Conservation (phyloP, 2,888 invertebrate genomes). For the Beris morrisii region DNA sequence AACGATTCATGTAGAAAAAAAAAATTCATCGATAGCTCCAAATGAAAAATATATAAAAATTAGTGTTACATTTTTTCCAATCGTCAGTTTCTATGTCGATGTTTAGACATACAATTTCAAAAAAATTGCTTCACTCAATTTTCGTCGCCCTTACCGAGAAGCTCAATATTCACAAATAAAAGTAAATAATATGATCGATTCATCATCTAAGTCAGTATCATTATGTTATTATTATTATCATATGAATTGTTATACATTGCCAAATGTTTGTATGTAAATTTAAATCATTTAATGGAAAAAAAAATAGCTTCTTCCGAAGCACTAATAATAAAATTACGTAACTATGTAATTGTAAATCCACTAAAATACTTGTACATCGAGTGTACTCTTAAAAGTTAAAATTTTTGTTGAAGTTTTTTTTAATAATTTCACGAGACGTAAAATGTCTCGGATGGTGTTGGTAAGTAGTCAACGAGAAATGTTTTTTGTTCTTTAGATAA, state of each 20-base stretch:
- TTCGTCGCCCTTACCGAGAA: no score
- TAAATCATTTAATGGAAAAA: constrained; percentile 6
- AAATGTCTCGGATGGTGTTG: background rate
- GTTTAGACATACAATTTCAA: no score
- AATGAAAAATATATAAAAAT: no score
- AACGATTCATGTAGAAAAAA: no score
- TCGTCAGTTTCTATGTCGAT: no score
- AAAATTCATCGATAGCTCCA: no score
- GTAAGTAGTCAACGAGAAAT: background rate
- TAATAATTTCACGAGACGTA: background rate
- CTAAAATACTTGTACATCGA: no score
- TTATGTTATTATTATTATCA: background rate
- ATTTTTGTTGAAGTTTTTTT: background rate
- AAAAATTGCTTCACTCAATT: no score
- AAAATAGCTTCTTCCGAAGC: constrained; percentile 13
- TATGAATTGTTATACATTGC: constrained; percentile 7
- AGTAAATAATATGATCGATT: background rate
- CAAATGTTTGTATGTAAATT: constrained; percentile 2
- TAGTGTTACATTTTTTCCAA: no score
- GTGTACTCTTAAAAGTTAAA: no score
- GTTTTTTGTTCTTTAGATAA: background rate
- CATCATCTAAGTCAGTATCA: constrained; percentile 1
- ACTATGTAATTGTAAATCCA: no score
- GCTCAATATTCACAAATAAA: background rate
- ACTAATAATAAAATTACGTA: background rate